Evolutionary conservation across 2,797 vertebrate genomes (phyloP), one percentile per base, ranked within the genome.

Genomic region (Sardinella longiceps): DNA sequence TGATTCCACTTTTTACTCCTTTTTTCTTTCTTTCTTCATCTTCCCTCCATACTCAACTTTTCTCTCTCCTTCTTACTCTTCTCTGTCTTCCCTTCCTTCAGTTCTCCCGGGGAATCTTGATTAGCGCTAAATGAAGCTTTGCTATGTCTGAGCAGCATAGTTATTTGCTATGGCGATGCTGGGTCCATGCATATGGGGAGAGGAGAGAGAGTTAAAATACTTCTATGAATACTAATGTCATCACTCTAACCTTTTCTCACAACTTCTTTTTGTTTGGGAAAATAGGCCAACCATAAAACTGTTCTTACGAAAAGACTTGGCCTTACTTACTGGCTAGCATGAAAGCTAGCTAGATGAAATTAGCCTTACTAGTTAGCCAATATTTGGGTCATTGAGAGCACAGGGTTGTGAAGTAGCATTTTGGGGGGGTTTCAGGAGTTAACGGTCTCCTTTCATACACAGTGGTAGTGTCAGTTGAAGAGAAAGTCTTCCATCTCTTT

Each of bases 51-150:
- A 45, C 28, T 80, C 37, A 51, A 18, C 48, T 23, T 5, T 50
- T 53, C n/a, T 83, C 37, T 53, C 11, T 89, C 30, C n/a, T 46
- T 77, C 84, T 53, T 46, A 51, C 33, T 25, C 81, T 46, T 81
- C 25, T 87, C 87, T 88, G 84, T 77, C 82, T 84, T 87, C 80
- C 83, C 70, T 60, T 87, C 66, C 86, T 58, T 84, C 63, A 50
- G 51, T 48, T 66, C 70, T 82, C 70, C 46, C n/a, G 56, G 56
- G 56, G 56, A 25, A 60, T 60, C 56, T 60, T 60, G 56, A 60
- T 60, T n/a, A 60, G 56, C 56, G 2, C 56, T 60, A 25, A 60
- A 60, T 60, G 56, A 60, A 60, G 56, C 56, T 60, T 60, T 60
- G 56, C 56, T n/a, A 25, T 1, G n/a, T 60, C 56, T 60, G 56